Base-by-base conservation (phyloP, 2,888 invertebrate species). In the Plebejus melissa region DNA sequence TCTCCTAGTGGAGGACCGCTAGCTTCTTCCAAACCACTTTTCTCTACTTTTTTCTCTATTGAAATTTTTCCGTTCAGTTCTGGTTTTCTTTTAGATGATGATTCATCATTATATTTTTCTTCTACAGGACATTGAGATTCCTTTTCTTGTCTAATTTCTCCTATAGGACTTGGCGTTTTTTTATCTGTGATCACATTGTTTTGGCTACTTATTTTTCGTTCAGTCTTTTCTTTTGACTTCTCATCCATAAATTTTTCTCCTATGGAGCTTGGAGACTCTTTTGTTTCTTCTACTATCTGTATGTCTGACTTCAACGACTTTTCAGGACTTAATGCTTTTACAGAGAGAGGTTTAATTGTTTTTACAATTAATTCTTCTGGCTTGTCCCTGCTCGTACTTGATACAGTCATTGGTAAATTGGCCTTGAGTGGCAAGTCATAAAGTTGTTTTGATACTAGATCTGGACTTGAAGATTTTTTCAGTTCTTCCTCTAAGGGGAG, bases 101-200 rank as follows among this genome's bases (percentile, higher is more conserved):
- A 69, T 76, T 41, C 65, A 32, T 65, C 13, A 7, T 16, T 6
- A 22, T 4, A 4, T 38, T 57, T 57, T 36, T 11, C 36, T 11
- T 57, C 57, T 57, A n/a, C 6, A 4, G 74, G 13, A n/a, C 74
- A 54, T 36, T 9, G 11, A 0, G 22, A 16, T 16, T 60, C 69
- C 16, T 41, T 70, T 41, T 22, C 2, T n/a, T 22, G 4, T 41
- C 4, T 41, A 28, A 13, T 16, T 2, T 28, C 4, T 2, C 57
- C 57, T 36, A 11, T 38, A 1, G 75, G 58, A 7, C 75, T 76
- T 0, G 76, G 74, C 28, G 22, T 28, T n/a, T 78, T 77, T 11
- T 77, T 76, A 1, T 57, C 22, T 2, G 32, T 46, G 36, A 74
- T 36, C 36, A 46, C 46, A 46, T 11, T 46, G 2, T 22, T 60